phyloP scores from a whole-genome alignment of 23 tunicate genomes.

The Trididemnum miniatum region DNA sequence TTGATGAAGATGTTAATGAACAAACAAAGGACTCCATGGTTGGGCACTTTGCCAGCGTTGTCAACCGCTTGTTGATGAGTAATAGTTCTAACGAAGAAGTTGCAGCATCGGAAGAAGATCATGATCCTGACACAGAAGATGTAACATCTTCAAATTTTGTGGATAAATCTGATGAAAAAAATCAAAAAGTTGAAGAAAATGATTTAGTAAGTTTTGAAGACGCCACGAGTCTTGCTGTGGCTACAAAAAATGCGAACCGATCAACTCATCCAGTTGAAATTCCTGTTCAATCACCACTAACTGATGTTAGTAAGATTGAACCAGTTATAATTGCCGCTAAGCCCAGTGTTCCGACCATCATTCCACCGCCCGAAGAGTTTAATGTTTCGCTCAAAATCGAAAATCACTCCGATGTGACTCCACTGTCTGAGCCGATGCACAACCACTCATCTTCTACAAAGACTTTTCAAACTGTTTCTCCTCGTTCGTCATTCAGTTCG shows the following conservation, averaged over 20 bases:
- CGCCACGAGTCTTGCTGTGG: no score
- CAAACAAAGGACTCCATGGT: no score
- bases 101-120: not conserved
- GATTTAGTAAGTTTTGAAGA: no score
- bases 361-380: slow-evolving; percentile 19
- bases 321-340: not conserved
- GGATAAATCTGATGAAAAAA: not conserved
- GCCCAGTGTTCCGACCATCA: not conserved
- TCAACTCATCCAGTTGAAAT: not conserved
- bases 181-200: not conserved
- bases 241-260: not conserved
- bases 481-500: not conserved
- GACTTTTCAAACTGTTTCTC: not conserved
- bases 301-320: slow-evolving; percentile 1
- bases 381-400: not conserved
- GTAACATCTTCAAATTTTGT: not conserved
- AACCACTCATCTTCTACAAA: not conserved
- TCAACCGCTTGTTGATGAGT: not conserved
- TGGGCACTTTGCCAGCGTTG: not conserved
- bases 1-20: no score
- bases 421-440: not conserved
- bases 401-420: not conserved
- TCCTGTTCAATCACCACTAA: not conserved
- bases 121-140: not conserved
- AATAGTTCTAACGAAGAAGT: not conserved